These are phyloP conservation scores for Drosophila rhopaloa DNA, from an alignment of 1,140 invertebrate genomes.

Conservation along the genomic window DNA sequence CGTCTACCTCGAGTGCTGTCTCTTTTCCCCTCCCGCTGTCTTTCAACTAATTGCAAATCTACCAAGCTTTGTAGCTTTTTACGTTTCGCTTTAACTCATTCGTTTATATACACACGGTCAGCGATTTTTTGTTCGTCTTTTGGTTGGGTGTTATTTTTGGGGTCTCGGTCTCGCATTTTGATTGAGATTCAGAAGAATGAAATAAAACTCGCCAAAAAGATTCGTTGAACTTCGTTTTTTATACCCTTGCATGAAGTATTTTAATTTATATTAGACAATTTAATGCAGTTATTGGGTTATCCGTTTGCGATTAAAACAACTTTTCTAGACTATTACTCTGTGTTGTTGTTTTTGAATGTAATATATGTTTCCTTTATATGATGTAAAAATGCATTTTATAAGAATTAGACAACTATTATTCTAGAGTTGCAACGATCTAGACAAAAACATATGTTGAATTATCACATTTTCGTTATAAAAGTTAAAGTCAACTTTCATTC, in stretches of 20 bases:
- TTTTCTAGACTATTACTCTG: too few relatives aligned
- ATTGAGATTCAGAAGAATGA: conserved; percentile 45
- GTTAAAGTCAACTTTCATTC: neutral
- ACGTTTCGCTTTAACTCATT: conserved; percentile 61
- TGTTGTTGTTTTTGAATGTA: too few relatives aligned
- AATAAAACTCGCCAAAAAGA: conserved; percentile 49
- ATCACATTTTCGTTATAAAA: neutral
- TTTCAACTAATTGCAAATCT: conserved; percentile 66
- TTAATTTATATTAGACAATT: too few relatives aligned
- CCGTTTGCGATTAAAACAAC: too few relatives aligned
- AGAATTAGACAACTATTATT: too few relatives aligned
- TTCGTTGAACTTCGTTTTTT: conserved; percentile 69
- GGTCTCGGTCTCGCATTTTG: conserved; percentile 40
- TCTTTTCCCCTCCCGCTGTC: conserved; percentile 2
- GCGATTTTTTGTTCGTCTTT: conserved; percentile 30
- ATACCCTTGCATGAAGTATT: conserved; percentile 2
- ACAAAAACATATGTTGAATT: too few relatives aligned
- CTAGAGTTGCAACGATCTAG: too few relatives aligned
- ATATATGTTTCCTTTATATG: too few relatives aligned
- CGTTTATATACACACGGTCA: conserved; percentile 44
- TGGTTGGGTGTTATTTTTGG: conserved; percentile 51
- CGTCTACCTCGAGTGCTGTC: conserved; percentile 54
- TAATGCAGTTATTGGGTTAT: too few relatives aligned
- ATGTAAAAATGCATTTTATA: too few relatives aligned
- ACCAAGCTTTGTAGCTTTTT: conserved; percentile 50